These are phyloP conservation scores for Myoxocephalus aenaeus DNA, from an alignment of 2,797 vertebrate genomes.

Conservation along the genomic window DNA sequence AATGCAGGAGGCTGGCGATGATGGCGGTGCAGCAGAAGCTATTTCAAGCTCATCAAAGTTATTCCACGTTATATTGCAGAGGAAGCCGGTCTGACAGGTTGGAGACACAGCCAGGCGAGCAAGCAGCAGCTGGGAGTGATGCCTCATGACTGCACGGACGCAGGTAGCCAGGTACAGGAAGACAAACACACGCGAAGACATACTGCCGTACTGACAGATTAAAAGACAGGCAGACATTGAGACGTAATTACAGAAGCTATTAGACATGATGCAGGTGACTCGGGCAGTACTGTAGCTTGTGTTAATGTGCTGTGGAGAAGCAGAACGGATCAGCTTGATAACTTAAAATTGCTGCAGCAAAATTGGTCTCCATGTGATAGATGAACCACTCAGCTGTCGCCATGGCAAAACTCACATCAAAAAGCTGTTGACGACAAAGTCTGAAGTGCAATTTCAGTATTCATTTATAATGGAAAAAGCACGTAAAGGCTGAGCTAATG, in stretches of 20 bases:
- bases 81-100: conserved; percentile 66
- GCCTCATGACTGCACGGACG: conserved; percentile 45
- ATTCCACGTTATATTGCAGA: conserved; percentile 50
- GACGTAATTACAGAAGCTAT: conserved; percentile 55
- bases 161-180: conserved; percentile 52
- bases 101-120: conserved; percentile 40
- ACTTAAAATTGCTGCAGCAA: conserved; percentile 42
- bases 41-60: conserved; percentile 73
- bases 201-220: conserved; percentile 20
- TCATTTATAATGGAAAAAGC: conserved; percentile 25
- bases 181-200: conserved; percentile 36
- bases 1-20: conserved; percentile 41
- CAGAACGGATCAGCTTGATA: conserved; percentile 46
- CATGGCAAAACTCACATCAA: conserved; percentile 33
- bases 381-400: conserved; percentile 38
- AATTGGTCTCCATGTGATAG: conserved; percentile 42
- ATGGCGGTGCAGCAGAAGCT: conserved; percentile 57
- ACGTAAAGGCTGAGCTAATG: conserved; percentile 25
- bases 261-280: conserved; percentile 43
- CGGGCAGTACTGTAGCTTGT: not conserved
- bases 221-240: conserved; percentile 25
- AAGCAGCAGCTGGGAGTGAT: conserved; percentile 38
- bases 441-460: conserved; percentile 17
- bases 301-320: conserved; percentile 47
- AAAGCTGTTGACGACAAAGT: conserved; percentile 29